Base-by-base conservation (phyloP, 37 sponge, comb jelly and placozoan species). In the Hexactinellida sp. region DNA sequence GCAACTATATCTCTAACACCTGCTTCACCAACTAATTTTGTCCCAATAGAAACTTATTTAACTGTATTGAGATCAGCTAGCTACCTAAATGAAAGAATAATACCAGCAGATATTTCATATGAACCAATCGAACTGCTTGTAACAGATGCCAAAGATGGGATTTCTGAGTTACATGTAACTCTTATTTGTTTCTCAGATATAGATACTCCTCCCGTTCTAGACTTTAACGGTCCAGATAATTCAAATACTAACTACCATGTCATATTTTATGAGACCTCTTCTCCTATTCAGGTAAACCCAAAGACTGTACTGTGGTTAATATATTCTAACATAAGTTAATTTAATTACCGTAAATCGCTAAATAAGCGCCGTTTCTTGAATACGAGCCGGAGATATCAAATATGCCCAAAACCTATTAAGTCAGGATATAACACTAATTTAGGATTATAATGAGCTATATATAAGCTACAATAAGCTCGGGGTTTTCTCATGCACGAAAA, bases 181-280 rank as follows among this genome's bases (percentile, higher is more conserved):
- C 76, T 63, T n/a, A 63, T 63, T 63, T 63, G 76, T 63, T 63
- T 63, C 30, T 63, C 76, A 63, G 76, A 63, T n/a, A 23, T 63
- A 25, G 76, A 63, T n/a, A 63, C 76, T 21, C 76, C 76, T 10
- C 93, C 93, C 25, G 87, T 91, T 24, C 24, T 93, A 13, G 91
- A 93, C 39, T 41, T 89, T 3, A 91, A 89, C 88, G 93, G 93
- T 71, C 83, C 85, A 10, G 86, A 86, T 35, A 39, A 23, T 5
- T 16, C 76, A 32, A 90, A 87, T 23, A 82, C 16, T 1, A 85
- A 90, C 54, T 90, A 54, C 37, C 1, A 5, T 37, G 84, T 55
- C 0, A 37, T 39, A 38, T 90, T 90, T 84, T 86, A 37, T n/a
- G 93, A 92, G 84, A 25, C 83, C 10, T 87, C 90, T 23, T 3